Evolutionary conservation across 1,140 invertebrate species (phyloP).

Genomic region (Chrysopa pallens): DNA sequence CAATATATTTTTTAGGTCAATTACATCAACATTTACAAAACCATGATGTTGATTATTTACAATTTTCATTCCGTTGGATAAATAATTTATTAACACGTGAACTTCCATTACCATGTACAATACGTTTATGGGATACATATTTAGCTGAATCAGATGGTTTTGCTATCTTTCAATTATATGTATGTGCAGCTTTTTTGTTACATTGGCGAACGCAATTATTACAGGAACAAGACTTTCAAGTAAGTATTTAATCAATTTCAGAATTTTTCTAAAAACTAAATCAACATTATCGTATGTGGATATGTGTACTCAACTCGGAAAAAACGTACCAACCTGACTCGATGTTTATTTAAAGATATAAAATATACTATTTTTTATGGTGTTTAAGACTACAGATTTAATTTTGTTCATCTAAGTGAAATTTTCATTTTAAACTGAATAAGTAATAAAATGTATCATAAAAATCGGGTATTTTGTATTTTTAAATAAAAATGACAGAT

Average conservation of each 20-base stretch:
- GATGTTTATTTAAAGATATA: too few species aligned
- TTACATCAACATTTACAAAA: conserved; percentile 83
- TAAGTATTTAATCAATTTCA: background rate
- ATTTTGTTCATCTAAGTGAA: too few species aligned
- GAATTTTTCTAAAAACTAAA: too few species aligned
- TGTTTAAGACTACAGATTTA: too few species aligned
- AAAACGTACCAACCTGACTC: too few species aligned
- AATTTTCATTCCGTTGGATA: conserved; percentile 99
- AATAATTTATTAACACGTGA: conserved; percentile 97
- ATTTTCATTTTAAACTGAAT: too few species aligned
- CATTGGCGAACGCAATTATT: conserved; percentile 84
- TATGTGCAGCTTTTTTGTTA: conserved; percentile 95
- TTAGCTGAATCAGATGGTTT: conserved; percentile 91
- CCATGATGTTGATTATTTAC: conserved; percentile 93
- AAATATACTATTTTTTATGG: too few species aligned
- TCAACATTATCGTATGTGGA: too few species aligned
- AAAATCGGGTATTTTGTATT: too few species aligned
- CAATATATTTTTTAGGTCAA: conserved; percentile 17
- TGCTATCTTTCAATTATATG: conserved; percentile 94
- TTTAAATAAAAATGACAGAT: too few species aligned
- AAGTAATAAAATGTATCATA: too few species aligned
- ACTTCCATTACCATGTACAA: conserved; percentile 92
- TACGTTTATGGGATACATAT: conserved; percentile 99
- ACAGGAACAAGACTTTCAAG: conserved; percentile 86
- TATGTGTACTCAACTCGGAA: too few species aligned